A percentile compares a stretch with the other conserved stretches of the same genome.
Evolutionary conservation across 2,797 vertebrate genomes (phyloP).

Genomic region (Acanthornis magna): DNA sequence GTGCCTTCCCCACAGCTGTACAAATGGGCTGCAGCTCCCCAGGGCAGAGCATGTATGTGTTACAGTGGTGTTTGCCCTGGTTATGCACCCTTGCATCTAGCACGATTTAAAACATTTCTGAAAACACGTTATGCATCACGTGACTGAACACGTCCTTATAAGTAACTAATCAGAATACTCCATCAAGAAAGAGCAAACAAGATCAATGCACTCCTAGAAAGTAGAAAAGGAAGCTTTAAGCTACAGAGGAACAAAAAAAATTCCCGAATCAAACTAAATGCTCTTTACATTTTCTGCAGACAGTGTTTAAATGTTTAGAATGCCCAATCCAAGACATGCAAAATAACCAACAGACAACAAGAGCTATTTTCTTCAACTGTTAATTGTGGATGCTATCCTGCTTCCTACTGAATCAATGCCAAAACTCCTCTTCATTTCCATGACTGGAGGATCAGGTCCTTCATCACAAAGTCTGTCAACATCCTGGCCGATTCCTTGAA

Average conservation of each 20-base stretch:
- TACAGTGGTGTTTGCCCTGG: not conserved
- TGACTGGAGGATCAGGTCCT: not conserved
- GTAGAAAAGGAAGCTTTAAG: not conserved
- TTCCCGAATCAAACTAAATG: rapidly evolving
- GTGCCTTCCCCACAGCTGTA: not conserved
- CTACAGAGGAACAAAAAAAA: not conserved
- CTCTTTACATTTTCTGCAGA: not conserved
- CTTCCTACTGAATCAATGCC: not conserved
- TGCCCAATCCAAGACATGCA: not conserved
- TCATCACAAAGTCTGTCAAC: not conserved
- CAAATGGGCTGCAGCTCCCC: not conserved
- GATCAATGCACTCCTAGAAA: not conserved
- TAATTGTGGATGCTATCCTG: not conserved
- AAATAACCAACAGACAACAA: not conserved
- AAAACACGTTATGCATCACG: not conserved
- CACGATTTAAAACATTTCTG: not conserved
- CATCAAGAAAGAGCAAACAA: not conserved
- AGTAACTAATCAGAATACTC: not conserved
- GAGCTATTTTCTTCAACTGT: not conserved
- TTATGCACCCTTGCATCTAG: not conserved
- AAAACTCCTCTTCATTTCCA: not conserved
- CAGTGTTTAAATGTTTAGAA: not conserved
- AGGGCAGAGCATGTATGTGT: not conserved
- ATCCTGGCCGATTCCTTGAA: not conserved
- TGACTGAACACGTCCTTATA: not conserved